Percentiles rank a stretch among this genome's conserved stretches.
Evolutionary conservation across 2,797 vertebrate species (phyloP).

Genomic region (Takifugu ocellatus): DNA sequence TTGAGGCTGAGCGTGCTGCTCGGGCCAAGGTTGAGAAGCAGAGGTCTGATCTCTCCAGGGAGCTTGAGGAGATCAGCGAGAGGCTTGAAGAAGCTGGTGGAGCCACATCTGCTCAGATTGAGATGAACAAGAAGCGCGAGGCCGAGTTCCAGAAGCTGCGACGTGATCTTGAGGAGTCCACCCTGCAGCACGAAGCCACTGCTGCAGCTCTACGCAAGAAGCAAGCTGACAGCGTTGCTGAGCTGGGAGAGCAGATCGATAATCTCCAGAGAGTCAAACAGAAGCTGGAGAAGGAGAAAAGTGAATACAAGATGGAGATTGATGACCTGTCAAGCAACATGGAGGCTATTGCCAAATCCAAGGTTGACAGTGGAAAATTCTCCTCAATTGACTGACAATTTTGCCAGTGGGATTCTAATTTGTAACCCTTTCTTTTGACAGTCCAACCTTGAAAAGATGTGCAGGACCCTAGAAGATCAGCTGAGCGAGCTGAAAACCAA

Average conservation of each 20-base stretch:
- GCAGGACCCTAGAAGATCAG: slow-evolving; percentile 73
- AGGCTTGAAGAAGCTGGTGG: slow-evolving; percentile 83
- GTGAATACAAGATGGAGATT: slow-evolving; percentile 85
- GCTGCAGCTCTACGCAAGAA: slow-evolving; percentile 80
- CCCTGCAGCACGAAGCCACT: slow-evolving; percentile 82
- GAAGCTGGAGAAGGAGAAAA: slow-evolving; percentile 89
- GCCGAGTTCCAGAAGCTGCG: slow-evolving; percentile 84
- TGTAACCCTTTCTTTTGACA: slow-evolving; percentile 47
- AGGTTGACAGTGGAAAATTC: slow-evolving; percentile 63
- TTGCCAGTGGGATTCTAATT: slow-evolving; percentile 30
- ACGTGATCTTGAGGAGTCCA: slow-evolving; percentile 82
- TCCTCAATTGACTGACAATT: slow-evolving; percentile 22
- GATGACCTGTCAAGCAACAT: slow-evolving; percentile 81
- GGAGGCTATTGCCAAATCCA: slow-evolving; percentile 79
- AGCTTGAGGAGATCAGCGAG: slow-evolving; percentile 87
- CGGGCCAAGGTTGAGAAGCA: slow-evolving; percentile 82
- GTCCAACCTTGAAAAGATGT: slow-evolving; percentile 78
- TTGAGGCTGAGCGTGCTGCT: slow-evolving; percentile 76
- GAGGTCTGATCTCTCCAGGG: slow-evolving; percentile 74
- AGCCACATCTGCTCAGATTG: slow-evolving; percentile 76
- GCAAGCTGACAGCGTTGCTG: slow-evolving; percentile 79
- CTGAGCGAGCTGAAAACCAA: slow-evolving; percentile 70
- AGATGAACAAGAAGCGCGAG: slow-evolving; percentile 86
- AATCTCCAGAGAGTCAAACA: slow-evolving; percentile 87
- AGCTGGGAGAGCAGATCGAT: slow-evolving; percentile 85